These are phyloP conservation scores for Drosophila kepulauana DNA, from an alignment of 1,140 invertebrate genomes.

Conservation along the genomic window DNA sequence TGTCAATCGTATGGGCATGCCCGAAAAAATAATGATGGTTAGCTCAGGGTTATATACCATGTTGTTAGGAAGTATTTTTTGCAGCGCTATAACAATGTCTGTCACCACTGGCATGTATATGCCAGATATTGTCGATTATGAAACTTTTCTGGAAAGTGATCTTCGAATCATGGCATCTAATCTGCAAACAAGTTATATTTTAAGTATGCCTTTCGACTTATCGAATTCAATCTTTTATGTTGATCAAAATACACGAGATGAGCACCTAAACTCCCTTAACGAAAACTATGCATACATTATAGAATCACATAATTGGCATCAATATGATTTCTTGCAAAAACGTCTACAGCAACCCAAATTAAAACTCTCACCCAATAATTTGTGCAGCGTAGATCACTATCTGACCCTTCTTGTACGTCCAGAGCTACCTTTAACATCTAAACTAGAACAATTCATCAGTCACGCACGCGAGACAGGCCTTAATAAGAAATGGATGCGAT, in stretches of 20 bases:
- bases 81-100: background rate
- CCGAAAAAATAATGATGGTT: slow-evolving; percentile 1
- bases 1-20: background rate
- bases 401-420: background rate
- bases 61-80: background rate
- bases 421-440: background rate
- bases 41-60: background rate
- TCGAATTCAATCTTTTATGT: background rate
- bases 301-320: background rate
- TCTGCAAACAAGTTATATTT: background rate
- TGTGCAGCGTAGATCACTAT: slow-evolving; percentile 9
- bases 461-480: background rate
- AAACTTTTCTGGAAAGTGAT: background rate
- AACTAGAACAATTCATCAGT: background rate
- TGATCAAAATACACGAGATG: background rate
- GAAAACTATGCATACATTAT: slow-evolving; percentile 26
- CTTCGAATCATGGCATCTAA: background rate
- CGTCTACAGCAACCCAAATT: slow-evolving; percentile 15
- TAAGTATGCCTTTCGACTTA: background rate
- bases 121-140: background rate
- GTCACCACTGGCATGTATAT: background rate
- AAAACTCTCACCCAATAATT: background rate
- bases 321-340: background rate
- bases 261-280: slow-evolving; percentile 6
- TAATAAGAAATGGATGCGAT: background rate